phyloP scores from a whole-genome alignment of 2,797 vertebrate species.

The Eulemur albifrons region DNA sequence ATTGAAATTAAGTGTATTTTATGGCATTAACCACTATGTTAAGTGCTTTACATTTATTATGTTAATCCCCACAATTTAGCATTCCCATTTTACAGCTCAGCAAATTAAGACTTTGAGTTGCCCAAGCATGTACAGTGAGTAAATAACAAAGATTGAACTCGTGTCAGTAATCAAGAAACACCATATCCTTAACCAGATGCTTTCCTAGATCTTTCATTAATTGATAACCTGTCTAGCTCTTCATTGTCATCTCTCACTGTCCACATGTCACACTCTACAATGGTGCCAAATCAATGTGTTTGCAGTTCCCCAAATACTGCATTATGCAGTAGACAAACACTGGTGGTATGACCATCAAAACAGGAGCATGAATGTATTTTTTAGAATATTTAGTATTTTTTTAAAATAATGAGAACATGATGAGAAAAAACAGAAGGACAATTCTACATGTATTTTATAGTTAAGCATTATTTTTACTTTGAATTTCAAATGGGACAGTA shows the following conservation, averaged over 20 bases:
- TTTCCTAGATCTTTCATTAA: neutral
- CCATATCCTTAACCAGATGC: neutral
- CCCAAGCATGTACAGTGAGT: neutral
- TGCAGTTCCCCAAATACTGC: neutral
- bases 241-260: neutral
- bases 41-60: neutral
- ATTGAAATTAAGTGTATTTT: neutral
- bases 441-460: neutral
- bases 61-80: neutral
- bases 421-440: neutral
- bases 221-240: neutral
- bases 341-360: neutral
- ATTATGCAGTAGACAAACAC: neutral
- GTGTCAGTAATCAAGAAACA: neutral
- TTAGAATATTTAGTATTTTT: neutral
- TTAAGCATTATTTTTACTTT: constrained; percentile 21
- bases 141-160: neutral
- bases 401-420: neutral
- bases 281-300: neutral
- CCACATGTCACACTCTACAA: neutral
- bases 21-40: neutral
- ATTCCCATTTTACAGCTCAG: neutral
- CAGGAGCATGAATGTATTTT: neutral
- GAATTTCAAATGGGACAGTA: neutral
- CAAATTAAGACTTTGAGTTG: neutral